Percentiles rank a stretch among this genome's conserved stretches.
These are phyloP conservation scores for Pyrrhosoma nymphula DNA, from an alignment of 2,888 invertebrate genomes.

Conservation along the genomic window DNA sequence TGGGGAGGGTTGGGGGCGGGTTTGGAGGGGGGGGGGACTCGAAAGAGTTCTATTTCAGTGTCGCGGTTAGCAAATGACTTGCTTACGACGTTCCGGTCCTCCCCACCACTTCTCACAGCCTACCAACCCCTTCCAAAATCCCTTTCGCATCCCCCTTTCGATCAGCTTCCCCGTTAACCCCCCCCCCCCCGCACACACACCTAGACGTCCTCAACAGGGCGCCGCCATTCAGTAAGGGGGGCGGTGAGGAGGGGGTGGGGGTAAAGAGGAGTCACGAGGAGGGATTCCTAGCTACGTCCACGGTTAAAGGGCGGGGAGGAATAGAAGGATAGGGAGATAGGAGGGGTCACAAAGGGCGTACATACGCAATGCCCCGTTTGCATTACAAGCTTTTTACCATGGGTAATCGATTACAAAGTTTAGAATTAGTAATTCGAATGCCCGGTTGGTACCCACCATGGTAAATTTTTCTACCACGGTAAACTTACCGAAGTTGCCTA, in stretches of 20 bases:
- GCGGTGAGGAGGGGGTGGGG: background rate
- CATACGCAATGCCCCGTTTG: too few relatives aligned
- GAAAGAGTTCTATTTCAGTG: conserved; percentile 63
- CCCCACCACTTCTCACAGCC: conserved; percentile 43
- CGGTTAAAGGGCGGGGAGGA: background rate
- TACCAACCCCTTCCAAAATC: conserved; percentile 36
- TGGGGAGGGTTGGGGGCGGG: background rate
- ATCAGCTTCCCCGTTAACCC: conserved; percentile 14
- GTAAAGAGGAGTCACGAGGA: too few relatives aligned
- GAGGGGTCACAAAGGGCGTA: too few relatives aligned
- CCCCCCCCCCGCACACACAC: conserved; percentile 67
- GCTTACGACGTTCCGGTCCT: conserved; percentile 53
- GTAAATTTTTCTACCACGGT: too few relatives aligned
- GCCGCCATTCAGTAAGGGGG: conserved; percentile 2
- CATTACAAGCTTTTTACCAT: too few relatives aligned
- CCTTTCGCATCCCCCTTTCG: conserved; percentile 13
- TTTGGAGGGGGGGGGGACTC: background rate
- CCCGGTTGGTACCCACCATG: too few relatives aligned
- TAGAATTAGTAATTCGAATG: too few relatives aligned
- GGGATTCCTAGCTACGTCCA: too few relatives aligned
- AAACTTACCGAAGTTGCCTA: too few relatives aligned
- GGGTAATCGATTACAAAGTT: too few relatives aligned
- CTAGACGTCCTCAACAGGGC: conserved; percentile 47
- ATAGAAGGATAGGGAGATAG: too few relatives aligned
- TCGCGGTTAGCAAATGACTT: conserved; percentile 63